Evolutionary conservation across 2,113 vertebrate species (phyloP).

Genomic region (Toxostoma redivivum): DNA sequence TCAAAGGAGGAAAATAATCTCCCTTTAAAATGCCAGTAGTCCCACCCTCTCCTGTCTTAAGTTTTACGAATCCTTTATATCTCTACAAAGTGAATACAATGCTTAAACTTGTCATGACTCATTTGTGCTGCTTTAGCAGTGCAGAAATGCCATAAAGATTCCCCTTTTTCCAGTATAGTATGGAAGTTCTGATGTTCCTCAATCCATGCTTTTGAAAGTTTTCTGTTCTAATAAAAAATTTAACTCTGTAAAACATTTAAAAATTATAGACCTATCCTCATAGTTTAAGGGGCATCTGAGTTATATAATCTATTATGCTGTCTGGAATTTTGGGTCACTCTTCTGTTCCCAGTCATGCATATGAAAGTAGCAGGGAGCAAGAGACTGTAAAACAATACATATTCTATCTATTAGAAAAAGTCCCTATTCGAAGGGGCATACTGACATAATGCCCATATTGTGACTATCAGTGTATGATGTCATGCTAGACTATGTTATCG

Average conservation of each 20-base stretch:
- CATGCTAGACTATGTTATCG: neutral
- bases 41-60: neutral
- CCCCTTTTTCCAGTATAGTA: neutral
- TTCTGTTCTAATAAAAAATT: neutral
- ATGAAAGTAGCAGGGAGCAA: neutral
- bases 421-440: neutral
- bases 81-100: neutral
- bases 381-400: neutral
- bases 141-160: neutral
- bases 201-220: neutral
- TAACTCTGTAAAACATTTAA: neutral
- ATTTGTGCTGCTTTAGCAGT: neutral
- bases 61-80: neutral
- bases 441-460: neutral
- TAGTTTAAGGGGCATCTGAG: neutral
- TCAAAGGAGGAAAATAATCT: neutral
- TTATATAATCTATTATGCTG: neutral
- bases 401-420: neutral
- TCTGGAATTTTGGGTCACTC: neutral
- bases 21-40: neutral
- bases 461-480: neutral
- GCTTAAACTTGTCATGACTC: neutral
- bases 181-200: neutral
- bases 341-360: neutral
- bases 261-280: neutral